Conservation (phyloP, 2,113 vertebrate species). For the Otus sunia region DNA sequence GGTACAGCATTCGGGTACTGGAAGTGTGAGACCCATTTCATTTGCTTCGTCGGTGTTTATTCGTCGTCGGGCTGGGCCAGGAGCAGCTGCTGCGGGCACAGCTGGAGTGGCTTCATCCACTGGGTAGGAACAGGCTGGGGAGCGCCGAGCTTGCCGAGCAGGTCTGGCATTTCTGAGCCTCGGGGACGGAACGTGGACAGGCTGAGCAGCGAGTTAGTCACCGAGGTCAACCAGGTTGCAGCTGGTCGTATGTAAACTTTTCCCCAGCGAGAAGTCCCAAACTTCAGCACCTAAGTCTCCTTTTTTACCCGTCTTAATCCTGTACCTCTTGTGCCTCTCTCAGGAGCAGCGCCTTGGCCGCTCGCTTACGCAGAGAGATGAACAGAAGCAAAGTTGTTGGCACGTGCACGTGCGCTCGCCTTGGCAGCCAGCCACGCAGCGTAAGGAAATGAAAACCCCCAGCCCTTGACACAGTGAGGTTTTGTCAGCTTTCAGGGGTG, state of each 20-base stretch:
- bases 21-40: neutral
- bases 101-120: neutral
- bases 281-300: neutral
- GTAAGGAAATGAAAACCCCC: neutral
- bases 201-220: neutral
- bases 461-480: neutral
- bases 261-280: neutral
- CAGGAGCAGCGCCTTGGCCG: rapidly evolving
- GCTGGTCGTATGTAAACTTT: neutral
- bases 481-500: neutral
- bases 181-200: neutral
- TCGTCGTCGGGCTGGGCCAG: neutral
- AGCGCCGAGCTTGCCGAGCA: neutral
- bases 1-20: neutral
- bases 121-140: neutral
- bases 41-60: neutral
- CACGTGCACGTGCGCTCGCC: rapidly evolving
- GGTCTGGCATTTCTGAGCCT: neutral
- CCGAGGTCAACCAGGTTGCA: neutral
- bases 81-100: neutral
- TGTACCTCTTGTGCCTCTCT: neutral
- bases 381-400: neutral
- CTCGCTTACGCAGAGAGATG: rapidly evolving
- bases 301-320: neutral
- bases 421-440: neutral